Evolutionary conservation across 2,113 vertebrate genomes (phyloP).

Genomic region (Anguilla japonica): DNA sequence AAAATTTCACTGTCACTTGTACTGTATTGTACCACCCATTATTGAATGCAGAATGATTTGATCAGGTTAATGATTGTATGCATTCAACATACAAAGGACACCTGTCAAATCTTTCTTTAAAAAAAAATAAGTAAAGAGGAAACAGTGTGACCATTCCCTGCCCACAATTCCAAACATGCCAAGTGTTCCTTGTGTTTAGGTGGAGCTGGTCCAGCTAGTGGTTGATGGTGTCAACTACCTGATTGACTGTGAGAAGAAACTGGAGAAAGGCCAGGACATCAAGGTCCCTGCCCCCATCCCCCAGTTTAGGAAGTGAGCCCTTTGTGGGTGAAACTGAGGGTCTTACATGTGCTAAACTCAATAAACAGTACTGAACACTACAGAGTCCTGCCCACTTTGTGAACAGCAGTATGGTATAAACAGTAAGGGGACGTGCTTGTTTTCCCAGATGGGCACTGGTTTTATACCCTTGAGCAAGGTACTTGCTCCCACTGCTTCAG

Average conservation of each 20-base stretch:
- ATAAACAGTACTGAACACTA: not conserved
- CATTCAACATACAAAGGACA: not conserved
- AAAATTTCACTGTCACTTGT: no score
- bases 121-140: not conserved
- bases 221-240: constrained; percentile 87
- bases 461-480: no score
- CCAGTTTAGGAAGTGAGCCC: constrained; percentile 80
- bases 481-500: no score
- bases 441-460: no score
- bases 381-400: not conserved
- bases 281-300: constrained; percentile 79
- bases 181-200: constrained; percentile 54
- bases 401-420: not conserved
- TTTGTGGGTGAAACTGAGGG: not conserved
- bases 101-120: not conserved
- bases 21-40: no score
- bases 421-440: no score
- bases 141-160: not conserved
- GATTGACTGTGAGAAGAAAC: constrained; percentile 87
- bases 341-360: constrained; percentile 26
- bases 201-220: constrained; percentile 88
- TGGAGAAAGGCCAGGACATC: constrained; percentile 89
- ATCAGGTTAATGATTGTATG: not conserved
- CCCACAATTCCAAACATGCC: no score
- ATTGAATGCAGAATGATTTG: not conserved